Base-by-base conservation (phyloP, 2,888 invertebrate genomes). In the Drosophila prolongata region DNA sequence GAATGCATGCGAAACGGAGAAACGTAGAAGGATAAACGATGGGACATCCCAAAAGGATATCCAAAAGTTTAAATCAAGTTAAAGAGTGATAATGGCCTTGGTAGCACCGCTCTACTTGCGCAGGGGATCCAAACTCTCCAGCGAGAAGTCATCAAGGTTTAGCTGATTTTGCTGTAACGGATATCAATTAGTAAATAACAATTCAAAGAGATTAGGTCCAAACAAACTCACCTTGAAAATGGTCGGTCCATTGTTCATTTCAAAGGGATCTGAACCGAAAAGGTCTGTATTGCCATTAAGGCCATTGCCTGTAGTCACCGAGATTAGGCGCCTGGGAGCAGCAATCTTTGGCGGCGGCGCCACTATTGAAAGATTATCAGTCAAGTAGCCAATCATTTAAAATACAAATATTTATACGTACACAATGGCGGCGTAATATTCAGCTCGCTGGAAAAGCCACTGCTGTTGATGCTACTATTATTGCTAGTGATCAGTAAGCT, bases 61-160 rank as follows among this genome's bases (percentile, higher is more conserved):
- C 55, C 54, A 59, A 52, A 68, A 69, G 59, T 58, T 61, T 37
- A 59, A 50, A 50, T 56, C 60, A 60, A 42, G 61, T 44, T 62
- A 30, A 61, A 42, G 47, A 40, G 56, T 57, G 62, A 50, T 54
- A 62, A 71, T 71, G 71, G 71, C 71, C 42, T 73, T 66, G 35
- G 75, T 86, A 86, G 88, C 86, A 88, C 88, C 81, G 35, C 49
- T 61, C 89, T 86, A 92, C 91, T 97, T 97, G 92, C 96, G 95
- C 88, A 98, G 93, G 70, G 98, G 98, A 94, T 98, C 98, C 92
- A 98, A 94, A 93, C 97, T 97, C 92, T 98, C 98, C 93, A 98
- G 93, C 81, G 97, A 97, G 93, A 98, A 98, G 93, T 98, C 98
- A 92, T 98, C 98, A 91, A 92, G 89, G 75, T 90, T 90, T 40